phyloP scores from a whole-genome alignment of 2,797 vertebrate species.

The Chrysolophus pictus region DNA sequence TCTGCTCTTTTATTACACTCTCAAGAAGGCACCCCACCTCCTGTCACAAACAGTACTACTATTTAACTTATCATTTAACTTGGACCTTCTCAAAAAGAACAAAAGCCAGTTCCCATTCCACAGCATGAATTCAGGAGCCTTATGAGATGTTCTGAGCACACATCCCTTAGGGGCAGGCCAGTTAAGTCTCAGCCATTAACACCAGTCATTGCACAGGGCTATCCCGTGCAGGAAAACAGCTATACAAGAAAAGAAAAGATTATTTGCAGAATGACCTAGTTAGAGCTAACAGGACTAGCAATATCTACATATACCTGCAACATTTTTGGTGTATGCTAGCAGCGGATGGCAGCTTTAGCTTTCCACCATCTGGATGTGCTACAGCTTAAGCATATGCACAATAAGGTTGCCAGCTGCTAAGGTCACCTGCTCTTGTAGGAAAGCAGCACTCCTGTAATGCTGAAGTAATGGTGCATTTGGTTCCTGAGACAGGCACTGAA shows the following conservation, averaged over 20 bases:
- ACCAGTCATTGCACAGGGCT: rapidly evolving
- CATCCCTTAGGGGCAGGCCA: rapidly evolving
- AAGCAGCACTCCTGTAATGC: not conserved
- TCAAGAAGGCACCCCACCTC: not conserved
- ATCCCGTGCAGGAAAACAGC: not conserved
- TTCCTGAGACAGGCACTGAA: rapidly evolving
- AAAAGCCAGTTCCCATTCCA: not conserved
- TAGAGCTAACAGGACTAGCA: not conserved
- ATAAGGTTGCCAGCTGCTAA: not conserved
- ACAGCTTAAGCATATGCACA: not conserved
- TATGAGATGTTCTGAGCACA: not conserved
- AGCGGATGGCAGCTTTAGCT: not conserved
- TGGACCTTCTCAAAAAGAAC: not conserved
- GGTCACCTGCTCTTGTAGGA: not conserved
- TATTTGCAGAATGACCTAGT: not conserved
- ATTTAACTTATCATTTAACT: not conserved
- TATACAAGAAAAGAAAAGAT: not conserved
- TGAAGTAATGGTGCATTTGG: not conserved
- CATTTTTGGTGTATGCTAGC: not conserved
- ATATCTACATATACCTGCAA: not conserved
- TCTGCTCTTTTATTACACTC: not conserved
- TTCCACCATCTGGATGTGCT: not conserved
- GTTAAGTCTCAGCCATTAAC: not conserved
- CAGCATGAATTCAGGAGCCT: not conserved
- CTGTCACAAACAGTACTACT: not conserved